Percentiles rank a stretch among this genome's conserved stretches.
Evolutionary conservation across 2,797 vertebrate genomes (phyloP).

Genomic region (Tadarida brasiliensis): DNA sequence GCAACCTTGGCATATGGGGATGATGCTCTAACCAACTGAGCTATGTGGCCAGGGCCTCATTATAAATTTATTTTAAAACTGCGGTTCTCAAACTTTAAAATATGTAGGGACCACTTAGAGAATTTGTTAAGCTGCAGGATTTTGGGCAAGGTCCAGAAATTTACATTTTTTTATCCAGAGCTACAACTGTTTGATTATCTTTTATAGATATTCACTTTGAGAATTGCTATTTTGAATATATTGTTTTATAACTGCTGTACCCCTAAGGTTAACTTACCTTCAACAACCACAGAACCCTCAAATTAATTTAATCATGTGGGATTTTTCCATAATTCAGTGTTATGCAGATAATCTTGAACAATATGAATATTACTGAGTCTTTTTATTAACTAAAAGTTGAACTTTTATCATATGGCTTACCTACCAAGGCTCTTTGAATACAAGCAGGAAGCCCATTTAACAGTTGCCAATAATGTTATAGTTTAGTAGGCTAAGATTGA

Average conservation of each 20-base stretch:
- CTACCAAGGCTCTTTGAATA: background rate
- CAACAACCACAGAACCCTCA: background rate
- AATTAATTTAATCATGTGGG: background rate
- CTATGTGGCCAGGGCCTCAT: background rate
- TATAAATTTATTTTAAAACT: conserved; percentile 1
- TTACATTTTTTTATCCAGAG: background rate
- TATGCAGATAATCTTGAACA: background rate
- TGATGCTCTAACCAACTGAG: too few species aligned
- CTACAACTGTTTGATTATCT: background rate
- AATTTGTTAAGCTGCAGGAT: background rate
- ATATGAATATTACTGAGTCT: background rate
- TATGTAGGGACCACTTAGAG: background rate
- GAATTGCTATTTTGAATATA: background rate
- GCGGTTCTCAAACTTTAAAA: background rate
- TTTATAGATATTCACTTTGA: background rate
- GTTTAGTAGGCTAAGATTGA: background rate
- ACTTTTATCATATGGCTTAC: background rate
- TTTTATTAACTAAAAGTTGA: conserved; percentile 2
- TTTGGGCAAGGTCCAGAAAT: background rate
- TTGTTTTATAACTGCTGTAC: background rate
- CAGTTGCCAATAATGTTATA: background rate
- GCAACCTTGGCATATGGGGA: too few species aligned
- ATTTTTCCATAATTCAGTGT: conserved; percentile 18
- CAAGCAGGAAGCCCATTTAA: background rate
- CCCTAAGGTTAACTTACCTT: background rate